phyloP scores from a whole-genome alignment of 2,797 vertebrate genomes.

The Poeciliopsis turneri region DNA sequence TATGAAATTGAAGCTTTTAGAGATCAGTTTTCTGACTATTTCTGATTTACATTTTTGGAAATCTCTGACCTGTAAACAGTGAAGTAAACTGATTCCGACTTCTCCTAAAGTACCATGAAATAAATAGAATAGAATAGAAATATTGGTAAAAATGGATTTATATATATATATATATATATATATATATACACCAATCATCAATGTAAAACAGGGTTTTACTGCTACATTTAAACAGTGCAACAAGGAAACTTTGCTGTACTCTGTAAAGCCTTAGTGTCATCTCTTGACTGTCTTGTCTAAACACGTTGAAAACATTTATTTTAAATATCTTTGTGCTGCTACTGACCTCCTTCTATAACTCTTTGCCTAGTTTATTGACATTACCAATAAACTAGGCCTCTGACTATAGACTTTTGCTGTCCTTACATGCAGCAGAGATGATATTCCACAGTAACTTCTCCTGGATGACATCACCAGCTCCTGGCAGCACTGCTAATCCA shows the following conservation, averaged over 20 bases:
- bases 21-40: background rate
- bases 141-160: background rate
- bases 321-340: background rate
- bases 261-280: background rate
- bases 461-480: background rate
- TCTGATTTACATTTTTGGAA: background rate
- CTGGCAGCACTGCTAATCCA: background rate
- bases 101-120: background rate
- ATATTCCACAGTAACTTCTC: background rate
- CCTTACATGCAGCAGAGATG: background rate
- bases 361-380: too few relatives aligned
- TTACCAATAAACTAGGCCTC: background rate
- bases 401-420: background rate
- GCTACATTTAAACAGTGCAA: background rate
- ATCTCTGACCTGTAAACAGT: background rate
- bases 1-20: background rate
- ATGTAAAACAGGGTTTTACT: background rate
- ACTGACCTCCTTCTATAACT: background rate
- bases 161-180: background rate
- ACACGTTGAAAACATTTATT: background rate
- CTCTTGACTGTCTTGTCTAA: background rate
- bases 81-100: background rate
- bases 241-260: background rate
- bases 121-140: background rate
- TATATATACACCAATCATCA: too few relatives aligned